Evolutionary conservation across 2,797 vertebrate species (phyloP).

Genomic region (Cichlasoma orientale): DNA sequence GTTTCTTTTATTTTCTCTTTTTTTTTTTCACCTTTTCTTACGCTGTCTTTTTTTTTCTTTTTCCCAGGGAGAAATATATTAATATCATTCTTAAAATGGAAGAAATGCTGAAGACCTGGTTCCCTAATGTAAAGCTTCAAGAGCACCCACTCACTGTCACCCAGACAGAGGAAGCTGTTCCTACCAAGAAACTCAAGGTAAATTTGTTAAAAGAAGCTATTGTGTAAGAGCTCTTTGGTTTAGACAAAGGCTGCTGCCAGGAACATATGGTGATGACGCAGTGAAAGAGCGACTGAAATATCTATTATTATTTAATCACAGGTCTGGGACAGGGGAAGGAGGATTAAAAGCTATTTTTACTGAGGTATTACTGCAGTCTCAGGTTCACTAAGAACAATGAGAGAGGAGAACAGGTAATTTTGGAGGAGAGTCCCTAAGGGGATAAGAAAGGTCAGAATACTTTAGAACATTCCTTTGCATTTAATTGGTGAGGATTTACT

Average conservation of each 20-base stretch:
- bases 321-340: constrained; percentile 51
- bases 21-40: background rate
- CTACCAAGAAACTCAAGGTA: constrained; percentile 83
- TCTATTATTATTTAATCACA: constrained; percentile 74
- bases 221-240: constrained; percentile 35
- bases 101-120: constrained; percentile 86
- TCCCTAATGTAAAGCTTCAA: constrained; percentile 79
- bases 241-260: constrained; percentile 31
- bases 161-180: constrained; percentile 65
- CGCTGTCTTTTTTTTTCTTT: background rate
- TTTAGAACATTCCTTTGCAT: constrained; percentile 55
- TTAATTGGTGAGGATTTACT: constrained; percentile 53
- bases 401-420: constrained; percentile 65
- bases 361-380: constrained; percentile 61
- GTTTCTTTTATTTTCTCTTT: background rate
- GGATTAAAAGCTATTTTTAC: constrained; percentile 77
- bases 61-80: constrained; percentile 78
- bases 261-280: constrained; percentile 48
- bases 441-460: constrained; percentile 52
- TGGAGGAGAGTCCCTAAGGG: constrained; percentile 47
- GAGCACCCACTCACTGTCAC: constrained; percentile 58
- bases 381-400: constrained; percentile 71
- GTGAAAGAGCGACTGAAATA: constrained; percentile 53
- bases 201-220: constrained; percentile 18
- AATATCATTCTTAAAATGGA: constrained; percentile 86